Conservation (phyloP, 2,797 vertebrate species). For the Dallia pectoralis region DNA sequence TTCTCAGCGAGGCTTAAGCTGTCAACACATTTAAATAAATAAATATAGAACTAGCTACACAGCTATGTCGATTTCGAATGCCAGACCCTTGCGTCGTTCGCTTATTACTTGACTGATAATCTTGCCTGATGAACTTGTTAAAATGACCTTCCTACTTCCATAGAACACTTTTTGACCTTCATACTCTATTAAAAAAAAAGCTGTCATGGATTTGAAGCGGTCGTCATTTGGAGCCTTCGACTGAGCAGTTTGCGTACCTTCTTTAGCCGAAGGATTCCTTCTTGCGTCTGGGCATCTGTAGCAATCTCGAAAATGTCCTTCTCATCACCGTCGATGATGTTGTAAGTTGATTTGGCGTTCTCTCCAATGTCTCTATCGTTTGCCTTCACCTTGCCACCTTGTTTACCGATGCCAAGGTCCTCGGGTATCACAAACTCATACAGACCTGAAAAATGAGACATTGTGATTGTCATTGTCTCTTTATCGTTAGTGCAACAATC, state of each 20-base stretch:
- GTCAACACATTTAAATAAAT: too few species aligned
- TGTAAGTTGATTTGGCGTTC: slow-evolving; percentile 91
- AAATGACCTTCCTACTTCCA: not conserved
- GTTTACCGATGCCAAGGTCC: slow-evolving; percentile 84
- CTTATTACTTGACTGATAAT: too few species aligned
- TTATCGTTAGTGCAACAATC: not conserved
- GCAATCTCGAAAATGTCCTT: slow-evolving; percentile 88
- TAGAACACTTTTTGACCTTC: not conserved
- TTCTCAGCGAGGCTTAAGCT: too few species aligned
- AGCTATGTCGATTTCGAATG: too few species aligned
- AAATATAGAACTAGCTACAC: too few species aligned
- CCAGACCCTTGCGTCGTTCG: too few species aligned
- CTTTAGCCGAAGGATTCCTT: slow-evolving; percentile 90
- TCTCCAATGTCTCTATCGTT: slow-evolving; percentile 93
- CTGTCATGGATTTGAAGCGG: not conserved
- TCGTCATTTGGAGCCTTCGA: not conserved
- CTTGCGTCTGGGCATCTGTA: slow-evolving; percentile 88
- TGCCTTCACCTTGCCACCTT: slow-evolving; percentile 90
- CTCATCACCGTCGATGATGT: slow-evolving; percentile 92
- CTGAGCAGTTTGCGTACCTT: slow-evolving; percentile 74
- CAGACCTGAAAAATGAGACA: slow-evolving; percentile 75
- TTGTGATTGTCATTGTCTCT: not conserved
- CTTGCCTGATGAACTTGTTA: not conserved
- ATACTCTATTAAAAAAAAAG: not conserved
- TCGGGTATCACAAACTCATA: slow-evolving; percentile 95